Conservation (phyloP, 2,113 vertebrate genomes). For the Nicator chloris region DNA sequence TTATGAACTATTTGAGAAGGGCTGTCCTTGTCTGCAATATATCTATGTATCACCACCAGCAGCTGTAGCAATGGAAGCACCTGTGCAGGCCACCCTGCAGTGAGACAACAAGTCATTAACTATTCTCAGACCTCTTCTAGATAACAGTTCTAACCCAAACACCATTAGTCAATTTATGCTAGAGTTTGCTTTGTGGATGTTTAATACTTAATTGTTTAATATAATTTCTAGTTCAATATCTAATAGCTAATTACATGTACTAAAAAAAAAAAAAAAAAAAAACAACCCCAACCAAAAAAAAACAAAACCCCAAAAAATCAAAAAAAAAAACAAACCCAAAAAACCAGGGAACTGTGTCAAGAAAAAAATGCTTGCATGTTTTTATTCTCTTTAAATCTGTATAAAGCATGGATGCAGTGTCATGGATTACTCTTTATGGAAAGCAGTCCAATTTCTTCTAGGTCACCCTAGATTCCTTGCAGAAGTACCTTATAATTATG, state of each 20-base stretch:
- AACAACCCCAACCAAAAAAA: neutral
- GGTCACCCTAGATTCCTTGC: neutral
- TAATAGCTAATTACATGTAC: neutral
- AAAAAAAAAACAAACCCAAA: neutral
- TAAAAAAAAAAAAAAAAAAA: neutral
- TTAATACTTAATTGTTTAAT: neutral
- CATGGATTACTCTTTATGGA: neutral
- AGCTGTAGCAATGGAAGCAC: neutral
- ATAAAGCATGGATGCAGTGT: neutral
- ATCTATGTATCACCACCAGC: neutral
- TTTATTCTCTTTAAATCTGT: slow-evolving; percentile 22
- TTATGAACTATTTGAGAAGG: neutral
- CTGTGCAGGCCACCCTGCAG: neutral
- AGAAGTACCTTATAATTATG: neutral
- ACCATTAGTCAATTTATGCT: neutral
- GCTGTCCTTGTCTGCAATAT: neutral
- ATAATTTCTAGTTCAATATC: neutral
- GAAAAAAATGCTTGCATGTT: neutral
- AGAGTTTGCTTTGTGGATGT: neutral
- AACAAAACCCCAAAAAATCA: neutral
- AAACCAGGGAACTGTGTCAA: neutral
- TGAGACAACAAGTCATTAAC: neutral
- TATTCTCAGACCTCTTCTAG: neutral
- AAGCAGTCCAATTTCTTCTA: neutral
- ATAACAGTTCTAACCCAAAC: neutral